A percentile compares a stretch with the other conserved stretches of the same genome.
phyloP scores from a whole-genome alignment of 2,797 vertebrate species.

The Danio jaintianensis region DNA sequence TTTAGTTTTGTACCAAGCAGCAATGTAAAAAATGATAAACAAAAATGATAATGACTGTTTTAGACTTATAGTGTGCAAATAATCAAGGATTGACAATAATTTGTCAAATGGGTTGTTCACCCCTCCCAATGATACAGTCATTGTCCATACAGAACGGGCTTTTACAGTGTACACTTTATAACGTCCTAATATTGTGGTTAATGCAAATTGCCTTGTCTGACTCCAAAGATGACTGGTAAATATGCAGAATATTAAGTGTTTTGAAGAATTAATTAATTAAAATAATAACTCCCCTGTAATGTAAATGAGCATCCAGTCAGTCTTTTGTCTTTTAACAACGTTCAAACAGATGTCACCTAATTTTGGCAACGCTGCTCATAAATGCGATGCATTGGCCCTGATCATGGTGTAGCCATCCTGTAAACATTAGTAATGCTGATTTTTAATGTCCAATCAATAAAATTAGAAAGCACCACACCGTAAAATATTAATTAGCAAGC shows the following conservation, averaged over 20 bases:
- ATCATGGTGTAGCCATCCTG: constrained; percentile 18
- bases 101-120: no score
- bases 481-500: constrained; percentile 46
- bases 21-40: no score
- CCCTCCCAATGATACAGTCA: no score
- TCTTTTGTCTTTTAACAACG: background rate
- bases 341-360: background rate
- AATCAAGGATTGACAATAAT: no score
- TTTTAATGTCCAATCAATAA: constrained; percentile 35
- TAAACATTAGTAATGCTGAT: constrained; percentile 30
- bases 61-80: no score
- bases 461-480: constrained; percentile 10
- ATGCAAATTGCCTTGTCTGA: background rate
- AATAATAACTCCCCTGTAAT: background rate
- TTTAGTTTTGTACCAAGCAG: no score
- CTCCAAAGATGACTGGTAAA: background rate
- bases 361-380: constrained; percentile 31
- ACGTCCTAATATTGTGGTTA: background rate
- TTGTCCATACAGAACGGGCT: no score
- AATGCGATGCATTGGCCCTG: constrained; percentile 54
- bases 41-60: no score
- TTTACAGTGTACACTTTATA: background rate
- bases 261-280: background rate
- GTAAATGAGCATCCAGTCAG: background rate
- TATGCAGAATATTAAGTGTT: background rate